These are phyloP conservation scores for Cyclopterus lumpus DNA, from an alignment of 2,797 vertebrate genomes.

Conservation along the genomic window DNA sequence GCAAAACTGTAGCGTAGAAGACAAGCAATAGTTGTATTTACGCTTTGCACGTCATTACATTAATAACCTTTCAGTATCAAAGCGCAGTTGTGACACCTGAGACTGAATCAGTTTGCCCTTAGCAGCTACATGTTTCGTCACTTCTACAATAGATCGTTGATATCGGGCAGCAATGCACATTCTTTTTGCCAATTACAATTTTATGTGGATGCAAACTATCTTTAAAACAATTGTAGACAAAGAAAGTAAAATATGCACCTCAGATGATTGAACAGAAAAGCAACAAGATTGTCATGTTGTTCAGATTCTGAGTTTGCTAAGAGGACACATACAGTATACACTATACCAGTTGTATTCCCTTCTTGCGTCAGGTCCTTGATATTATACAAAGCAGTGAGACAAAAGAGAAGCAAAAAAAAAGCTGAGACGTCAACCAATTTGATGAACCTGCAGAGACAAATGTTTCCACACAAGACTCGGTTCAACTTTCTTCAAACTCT, in stretches of 20 bases:
- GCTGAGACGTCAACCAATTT: background rate
- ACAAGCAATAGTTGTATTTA: conserved; percentile 44
- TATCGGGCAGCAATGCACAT: conserved; percentile 55
- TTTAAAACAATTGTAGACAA: background rate
- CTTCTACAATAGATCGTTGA: conserved; percentile 42
- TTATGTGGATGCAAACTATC: conserved; percentile 36
- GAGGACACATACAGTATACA: conserved; percentile 4
- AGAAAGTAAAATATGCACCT: conserved; percentile 27
- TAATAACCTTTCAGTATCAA: conserved; percentile 36
- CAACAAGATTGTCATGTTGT: conserved; percentile 56
- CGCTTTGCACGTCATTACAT: conserved; percentile 27
- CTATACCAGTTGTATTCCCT: conserved; percentile 55
- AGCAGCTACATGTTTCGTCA: conserved; percentile 62
- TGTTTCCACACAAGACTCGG: background rate
- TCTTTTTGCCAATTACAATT: conserved; percentile 61
- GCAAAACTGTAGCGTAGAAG: conserved; percentile 35
- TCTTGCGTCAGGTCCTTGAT: conserved; percentile 46
- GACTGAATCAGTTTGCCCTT: conserved; percentile 41
- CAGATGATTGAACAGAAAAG: conserved; percentile 34
- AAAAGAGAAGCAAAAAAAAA: conserved; percentile 16
- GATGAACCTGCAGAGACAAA: background rate
- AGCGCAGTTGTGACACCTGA: conserved; percentile 44
- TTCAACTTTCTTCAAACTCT: background rate
- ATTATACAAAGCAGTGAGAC: conserved; percentile 25
- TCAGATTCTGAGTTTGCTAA: conserved; percentile 35